These are phyloP conservation scores for Drosophila lowei DNA, from an alignment of 1,140 invertebrate genomes.

Conservation along the genomic window DNA sequence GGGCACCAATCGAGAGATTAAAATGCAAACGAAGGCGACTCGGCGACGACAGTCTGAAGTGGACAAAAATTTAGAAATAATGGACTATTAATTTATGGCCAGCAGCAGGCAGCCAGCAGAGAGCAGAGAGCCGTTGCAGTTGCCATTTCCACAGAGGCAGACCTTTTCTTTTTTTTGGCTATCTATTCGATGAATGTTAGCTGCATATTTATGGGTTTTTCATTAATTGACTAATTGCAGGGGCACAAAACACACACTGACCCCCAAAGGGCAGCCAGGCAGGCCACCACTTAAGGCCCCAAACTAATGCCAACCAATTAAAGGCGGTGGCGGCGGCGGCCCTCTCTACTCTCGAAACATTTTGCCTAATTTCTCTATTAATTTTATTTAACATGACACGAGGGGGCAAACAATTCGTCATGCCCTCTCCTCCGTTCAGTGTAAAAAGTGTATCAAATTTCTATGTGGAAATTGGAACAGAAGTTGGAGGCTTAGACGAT, in stretches of 20 bases:
- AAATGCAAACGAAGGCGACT: slow-evolving; percentile 76
- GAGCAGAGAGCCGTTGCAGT: slow-evolving; percentile 40
- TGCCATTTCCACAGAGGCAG: slow-evolving; percentile 53
- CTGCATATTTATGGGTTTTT: slow-evolving; percentile 72
- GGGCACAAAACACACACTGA: not conserved
- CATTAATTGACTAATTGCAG: slow-evolving; percentile 79
- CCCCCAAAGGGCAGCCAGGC: no score
- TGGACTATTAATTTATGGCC: slow-evolving; percentile 79
- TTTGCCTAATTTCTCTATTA: slow-evolving; percentile 79
- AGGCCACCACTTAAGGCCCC: slow-evolving; percentile 56
- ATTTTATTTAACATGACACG: slow-evolving; percentile 73
- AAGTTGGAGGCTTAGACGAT: slow-evolving; percentile 35
- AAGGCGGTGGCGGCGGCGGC: slow-evolving; percentile 18
- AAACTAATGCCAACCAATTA: slow-evolving; percentile 70
- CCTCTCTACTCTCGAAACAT: not conserved
- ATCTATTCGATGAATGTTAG: slow-evolving; percentile 50
- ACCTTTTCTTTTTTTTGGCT: slow-evolving; percentile 31
- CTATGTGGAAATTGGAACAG: slow-evolving; percentile 43
- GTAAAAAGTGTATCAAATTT: slow-evolving; percentile 63
- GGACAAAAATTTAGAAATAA: slow-evolving; percentile 79
- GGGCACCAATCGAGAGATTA: slow-evolving; percentile 53
- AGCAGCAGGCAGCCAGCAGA: slow-evolving; percentile 22
- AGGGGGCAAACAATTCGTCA: slow-evolving; percentile 61
- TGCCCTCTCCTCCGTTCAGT: slow-evolving; percentile 13
- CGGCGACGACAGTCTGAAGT: slow-evolving; percentile 76